phyloP scores from a whole-genome alignment of 2,113 vertebrate genomes.

The Lepisosteus osseus region DNA sequence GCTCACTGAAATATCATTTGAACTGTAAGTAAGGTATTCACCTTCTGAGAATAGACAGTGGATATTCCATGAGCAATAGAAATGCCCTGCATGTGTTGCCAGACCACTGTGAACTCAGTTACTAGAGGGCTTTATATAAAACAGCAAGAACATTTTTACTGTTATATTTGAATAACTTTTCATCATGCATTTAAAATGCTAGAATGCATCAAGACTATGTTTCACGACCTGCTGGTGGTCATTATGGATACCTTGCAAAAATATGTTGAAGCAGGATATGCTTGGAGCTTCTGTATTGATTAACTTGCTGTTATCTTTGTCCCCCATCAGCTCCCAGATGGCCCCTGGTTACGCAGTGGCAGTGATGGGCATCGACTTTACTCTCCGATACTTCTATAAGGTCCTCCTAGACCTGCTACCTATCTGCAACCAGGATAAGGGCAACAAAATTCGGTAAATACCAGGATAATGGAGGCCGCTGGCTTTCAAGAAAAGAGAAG shows the following conservation, averaged over 20 bases:
- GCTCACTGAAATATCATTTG: no score
- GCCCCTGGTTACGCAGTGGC: slow-evolving; percentile 87
- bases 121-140: no score
- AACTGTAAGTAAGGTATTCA: no score
- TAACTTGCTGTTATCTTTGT: slow-evolving; percentile 9
- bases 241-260: not conserved
- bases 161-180: no score
- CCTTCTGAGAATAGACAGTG: no score
- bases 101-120: not conserved
- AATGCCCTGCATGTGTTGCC: not conserved
- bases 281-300: slow-evolving; percentile 15
- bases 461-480: not conserved
- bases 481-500: not conserved
- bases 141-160: no score
- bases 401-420: slow-evolving; percentile 92
- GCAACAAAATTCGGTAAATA: slow-evolving; percentile 89
- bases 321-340: slow-evolving; percentile 67
- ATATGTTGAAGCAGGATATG: not conserved
- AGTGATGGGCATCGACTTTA: slow-evolving; percentile 98
- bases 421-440: slow-evolving; percentile 93
- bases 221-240: not conserved
- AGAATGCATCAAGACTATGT: not conserved
- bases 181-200: no score
- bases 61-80: not conserved
- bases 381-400: slow-evolving; percentile 95